Evolutionary conservation across 1,140 invertebrate species (phyloP), one percentile per base, ranked within the genome.

Genomic region (Psilanteris sp.): DNA sequence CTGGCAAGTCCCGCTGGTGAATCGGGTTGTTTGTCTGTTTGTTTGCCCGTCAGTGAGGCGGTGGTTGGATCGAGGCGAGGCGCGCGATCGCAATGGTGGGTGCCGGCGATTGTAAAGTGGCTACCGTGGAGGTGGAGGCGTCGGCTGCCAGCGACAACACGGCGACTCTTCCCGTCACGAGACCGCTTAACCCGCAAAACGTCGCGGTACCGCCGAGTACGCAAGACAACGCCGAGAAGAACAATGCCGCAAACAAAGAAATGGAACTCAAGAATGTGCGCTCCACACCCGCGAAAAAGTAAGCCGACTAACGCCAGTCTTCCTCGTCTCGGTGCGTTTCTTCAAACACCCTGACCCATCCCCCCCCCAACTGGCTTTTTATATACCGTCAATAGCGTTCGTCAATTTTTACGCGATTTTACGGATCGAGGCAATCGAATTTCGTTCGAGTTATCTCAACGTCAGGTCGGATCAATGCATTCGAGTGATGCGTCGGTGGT

Each of bases 181-280:
- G 92, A 82, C 90, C 90, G 31, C 88, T 90, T 7, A 91, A 92
- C 70, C 92, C 92, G 79, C 91, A 91, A 74, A 81, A 75, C 29
- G 76, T 81, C 81, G 87, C 79, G 88, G 90, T 77, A 88, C 91
- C 85, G 89, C 91, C 86, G 89, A 91, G 87, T 81, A 79, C 85
- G 29, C 89, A 89, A 82, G 92, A 92, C 79, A 93, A 92, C 72
- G 92, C 92, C 26, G 93, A 94, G 84, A 94, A 93, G 86, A 93
- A 94, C 82, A 94, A 94, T 82, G 92, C 91, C 26, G 92, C 93
- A 70, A 94, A 94, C 89, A 95, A 95, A 91, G 94, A 95, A 85
- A 94, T 95, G 93, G 94, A 95, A 85, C 90, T 95, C 26, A 94
- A 94, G 89, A 94, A 93, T 82, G 93, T 94, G 27, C 92, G 93